Conservation (phyloP, 2,113 vertebrate genomes). For the Xiphophorus maculatus region DNA sequence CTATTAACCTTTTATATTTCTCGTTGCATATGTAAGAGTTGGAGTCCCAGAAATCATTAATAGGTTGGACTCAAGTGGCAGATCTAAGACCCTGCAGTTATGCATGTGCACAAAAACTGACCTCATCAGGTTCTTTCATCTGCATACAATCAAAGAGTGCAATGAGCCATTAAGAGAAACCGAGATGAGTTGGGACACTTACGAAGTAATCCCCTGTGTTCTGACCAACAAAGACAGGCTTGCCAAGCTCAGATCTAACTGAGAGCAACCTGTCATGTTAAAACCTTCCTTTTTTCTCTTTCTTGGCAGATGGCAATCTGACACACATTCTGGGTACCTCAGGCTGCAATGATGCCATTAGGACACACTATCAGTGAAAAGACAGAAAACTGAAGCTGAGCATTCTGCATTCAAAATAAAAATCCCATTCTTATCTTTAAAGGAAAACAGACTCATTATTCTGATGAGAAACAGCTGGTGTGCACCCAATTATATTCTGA, state of each 20-base stretch:
- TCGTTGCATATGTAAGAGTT: constrained; percentile 46
- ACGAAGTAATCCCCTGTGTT: constrained; percentile 48
- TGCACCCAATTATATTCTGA: constrained; percentile 74
- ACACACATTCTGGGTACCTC: constrained; percentile 40
- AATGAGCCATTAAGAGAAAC: constrained; percentile 61
- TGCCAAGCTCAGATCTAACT: neutral
- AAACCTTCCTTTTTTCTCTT: constrained; percentile 16
- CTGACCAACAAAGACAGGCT: constrained; percentile 56
- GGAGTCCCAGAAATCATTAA: constrained; percentile 71
- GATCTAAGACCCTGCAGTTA: constrained; percentile 61
- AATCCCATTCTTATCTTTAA: constrained; percentile 59
- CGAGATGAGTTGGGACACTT: constrained; percentile 40
- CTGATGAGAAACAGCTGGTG: constrained; percentile 79
- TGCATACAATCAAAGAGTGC: constrained; percentile 78
- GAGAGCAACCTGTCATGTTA: constrained; percentile 31
- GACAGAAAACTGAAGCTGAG: constrained; percentile 1
- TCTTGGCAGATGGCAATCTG: constrained; percentile 13
- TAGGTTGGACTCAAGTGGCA: constrained; percentile 59
- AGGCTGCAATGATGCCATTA: constrained; percentile 10
- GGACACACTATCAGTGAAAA: neutral
- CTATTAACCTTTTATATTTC: constrained; percentile 70
- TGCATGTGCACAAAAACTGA: constrained; percentile 58
- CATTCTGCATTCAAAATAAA: constrained; percentile 39
- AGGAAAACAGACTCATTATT: constrained; percentile 76
- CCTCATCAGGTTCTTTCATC: constrained; percentile 70